Evolutionary conservation across 2,113 vertebrate genomes (phyloP).

Genomic region (Tapirus terrestris): DNA sequence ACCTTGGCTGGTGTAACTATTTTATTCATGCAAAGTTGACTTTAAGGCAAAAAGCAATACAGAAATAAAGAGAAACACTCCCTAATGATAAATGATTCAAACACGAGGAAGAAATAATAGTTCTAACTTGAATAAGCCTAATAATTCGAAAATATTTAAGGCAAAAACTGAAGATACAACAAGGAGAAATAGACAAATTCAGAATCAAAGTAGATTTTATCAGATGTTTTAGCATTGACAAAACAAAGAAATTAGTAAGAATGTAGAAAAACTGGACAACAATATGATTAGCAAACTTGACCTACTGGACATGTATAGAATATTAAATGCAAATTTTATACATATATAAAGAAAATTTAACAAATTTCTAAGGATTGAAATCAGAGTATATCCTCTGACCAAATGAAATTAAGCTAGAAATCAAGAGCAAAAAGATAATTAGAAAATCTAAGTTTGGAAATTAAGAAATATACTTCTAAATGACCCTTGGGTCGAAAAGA

Average conservation of each 20-base stretch:
- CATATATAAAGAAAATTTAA: background rate
- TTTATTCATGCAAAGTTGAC: background rate
- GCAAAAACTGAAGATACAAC: slow-evolving; percentile 17
- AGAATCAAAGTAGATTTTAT: slow-evolving; percentile 2
- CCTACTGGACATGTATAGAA: background rate
- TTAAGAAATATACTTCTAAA: slow-evolving; percentile 29
- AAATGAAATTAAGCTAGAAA: slow-evolving; percentile 45
- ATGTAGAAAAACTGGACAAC: background rate
- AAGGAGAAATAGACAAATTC: background rate
- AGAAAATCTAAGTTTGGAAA: slow-evolving; percentile 17
- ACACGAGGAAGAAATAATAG: background rate
- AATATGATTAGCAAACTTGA: background rate
- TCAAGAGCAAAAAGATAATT: slow-evolving; percentile 29
- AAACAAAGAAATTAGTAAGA: slow-evolving; percentile 27
- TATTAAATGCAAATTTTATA: background rate
- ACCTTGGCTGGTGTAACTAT: background rate
- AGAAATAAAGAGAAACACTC: slow-evolving; percentile 14
- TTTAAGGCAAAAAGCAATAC: slow-evolving; percentile 27
- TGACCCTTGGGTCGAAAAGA: background rate
- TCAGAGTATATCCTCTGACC: background rate
- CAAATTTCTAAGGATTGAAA: background rate
- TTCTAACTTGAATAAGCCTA: slow-evolving; percentile 38
- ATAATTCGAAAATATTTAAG: slow-evolving; percentile 19
- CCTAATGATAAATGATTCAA: slow-evolving; percentile 3
- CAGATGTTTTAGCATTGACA: background rate